Evolutionary conservation across 2,113 vertebrate species (phyloP).

Genomic region (Indri indri): DNA sequence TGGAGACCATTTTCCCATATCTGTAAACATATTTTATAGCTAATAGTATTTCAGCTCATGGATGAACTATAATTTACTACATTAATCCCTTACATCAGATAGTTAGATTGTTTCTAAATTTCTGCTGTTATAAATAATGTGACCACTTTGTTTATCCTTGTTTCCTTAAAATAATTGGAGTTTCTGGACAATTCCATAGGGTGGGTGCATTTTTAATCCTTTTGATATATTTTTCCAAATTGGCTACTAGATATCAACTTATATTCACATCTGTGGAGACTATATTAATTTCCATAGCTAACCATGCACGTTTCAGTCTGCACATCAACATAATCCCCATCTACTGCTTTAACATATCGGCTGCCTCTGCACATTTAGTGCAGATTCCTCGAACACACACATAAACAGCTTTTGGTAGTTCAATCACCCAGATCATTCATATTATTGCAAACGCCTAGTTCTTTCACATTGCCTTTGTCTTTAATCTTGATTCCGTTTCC

Average conservation of each 20-base stretch:
- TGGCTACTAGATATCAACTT: background rate
- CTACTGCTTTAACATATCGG: background rate
- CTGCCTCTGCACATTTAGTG: background rate
- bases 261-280: background rate
- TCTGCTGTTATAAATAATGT: conserved; percentile 24
- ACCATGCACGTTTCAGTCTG: background rate
- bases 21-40: background rate
- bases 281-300: background rate
- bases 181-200: background rate
- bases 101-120: conserved; percentile 35
- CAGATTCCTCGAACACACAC: background rate
- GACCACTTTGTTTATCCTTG: background rate
- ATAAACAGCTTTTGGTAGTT: background rate
- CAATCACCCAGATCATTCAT: background rate
- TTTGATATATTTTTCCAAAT: background rate
- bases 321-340: background rate
- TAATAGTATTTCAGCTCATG: background rate
- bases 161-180: conserved; percentile 20
- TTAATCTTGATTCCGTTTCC: background rate
- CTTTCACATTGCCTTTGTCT: background rate
- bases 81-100: background rate
- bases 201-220: background rate
- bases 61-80: background rate
- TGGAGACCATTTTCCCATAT: background rate
- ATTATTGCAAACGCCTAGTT: background rate